Evolutionary conservation across 2,888 invertebrate genomes (phyloP), one percentile per base, ranked within the genome.

Genomic region (Melangyna quadrimaculata): DNA sequence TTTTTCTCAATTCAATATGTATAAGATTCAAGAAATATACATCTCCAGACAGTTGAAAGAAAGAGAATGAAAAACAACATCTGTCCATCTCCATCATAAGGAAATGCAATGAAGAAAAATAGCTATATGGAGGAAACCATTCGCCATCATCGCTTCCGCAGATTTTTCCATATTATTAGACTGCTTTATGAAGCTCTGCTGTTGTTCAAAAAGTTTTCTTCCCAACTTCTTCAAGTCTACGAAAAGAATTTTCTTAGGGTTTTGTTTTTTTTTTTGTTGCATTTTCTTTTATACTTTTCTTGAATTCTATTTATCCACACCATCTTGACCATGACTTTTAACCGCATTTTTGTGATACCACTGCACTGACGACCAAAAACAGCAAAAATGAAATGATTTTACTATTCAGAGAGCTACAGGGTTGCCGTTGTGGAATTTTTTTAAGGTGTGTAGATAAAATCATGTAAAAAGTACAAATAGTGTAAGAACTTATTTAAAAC

Each of bases 321-420:
- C 27, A 70, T 32, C 65, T 71, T 79, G 74, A 79, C 74, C 65
- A 79, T 79, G 79, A 79, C 71, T 84, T 29, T 12, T 70, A 83
- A 71, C 78, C 74, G 59, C 57, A 83, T 48, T 59, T 48, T 59
- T 37, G 57, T 19, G 22, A 70, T 53, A 37, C 22, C 19, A 70
- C 48, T 63, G 73, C 51, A 59, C 22, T 63, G 12, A 57, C n/a
- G n/a, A n/a, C n/a, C n/a, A n/a, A n/a, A 45, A 65, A 43, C 43
- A 27, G n/a, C 40, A 5, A 51, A 19, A 35, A 51, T 57, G n/a
- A 8, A 65, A 9, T 7, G 32, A 45, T 65, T 65, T 67, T 72
- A 78, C 48, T 65, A 70, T 35, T 27, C 10, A 5, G 27, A 59
- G 35, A 22, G 22, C 14, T n/a, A 14, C 14, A 59, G 22, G 35